A percentile compares a stretch with the other conserved stretches of the same genome.
These are phyloP conservation scores for Sogatella furcifera DNA, from an alignment of 1,140 invertebrate species.

Conservation along the genomic window DNA sequence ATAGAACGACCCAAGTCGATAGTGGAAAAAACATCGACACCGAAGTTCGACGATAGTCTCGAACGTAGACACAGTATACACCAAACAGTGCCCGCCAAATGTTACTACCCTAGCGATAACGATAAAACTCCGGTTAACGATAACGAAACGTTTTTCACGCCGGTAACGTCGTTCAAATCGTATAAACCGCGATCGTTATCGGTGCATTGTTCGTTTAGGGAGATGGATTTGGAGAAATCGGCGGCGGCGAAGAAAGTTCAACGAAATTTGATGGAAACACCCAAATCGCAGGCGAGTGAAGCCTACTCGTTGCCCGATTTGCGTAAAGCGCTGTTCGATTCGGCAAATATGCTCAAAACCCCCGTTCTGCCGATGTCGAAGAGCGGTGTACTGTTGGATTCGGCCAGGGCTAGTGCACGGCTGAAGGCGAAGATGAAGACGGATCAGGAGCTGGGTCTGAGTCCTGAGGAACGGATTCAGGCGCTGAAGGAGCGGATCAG, in stretches of 20 bases:
- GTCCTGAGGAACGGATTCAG: constrained; percentile 54
- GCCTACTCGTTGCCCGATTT: constrained; percentile 30
- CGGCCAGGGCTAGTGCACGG: constrained; percentile 43
- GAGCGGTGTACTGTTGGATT: constrained; percentile 29
- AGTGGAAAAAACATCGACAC: neutral
- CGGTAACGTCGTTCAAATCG: constrained; percentile 20
- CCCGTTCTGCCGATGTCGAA: constrained; percentile 36
- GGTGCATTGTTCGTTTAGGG: constrained; percentile 18
- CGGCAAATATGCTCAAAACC: constrained; percentile 32
- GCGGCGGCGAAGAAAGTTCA: neutral
- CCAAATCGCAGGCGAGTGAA: constrained; percentile 21
- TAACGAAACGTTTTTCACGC: constrained; percentile 15
- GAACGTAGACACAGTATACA: neutral
- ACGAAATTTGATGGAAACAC: neutral
- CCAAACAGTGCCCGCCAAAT: neutral
- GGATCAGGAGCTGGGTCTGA: constrained; percentile 58
- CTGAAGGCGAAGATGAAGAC: constrained; percentile 55
- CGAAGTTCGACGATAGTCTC: neutral
- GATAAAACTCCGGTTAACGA: neutral
- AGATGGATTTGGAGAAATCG: constrained; percentile 8
- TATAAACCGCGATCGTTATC: constrained; percentile 18
- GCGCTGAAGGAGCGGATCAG: constrained; percentile 33
- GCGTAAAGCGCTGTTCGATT: constrained; percentile 24
- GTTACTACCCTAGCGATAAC: neutral
- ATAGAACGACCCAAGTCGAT: neutral